Evolutionary conservation across 2,888 invertebrate genomes (phyloP), one percentile per base, ranked within the genome.

Genomic region (Philhelius pedissequus): DNA sequence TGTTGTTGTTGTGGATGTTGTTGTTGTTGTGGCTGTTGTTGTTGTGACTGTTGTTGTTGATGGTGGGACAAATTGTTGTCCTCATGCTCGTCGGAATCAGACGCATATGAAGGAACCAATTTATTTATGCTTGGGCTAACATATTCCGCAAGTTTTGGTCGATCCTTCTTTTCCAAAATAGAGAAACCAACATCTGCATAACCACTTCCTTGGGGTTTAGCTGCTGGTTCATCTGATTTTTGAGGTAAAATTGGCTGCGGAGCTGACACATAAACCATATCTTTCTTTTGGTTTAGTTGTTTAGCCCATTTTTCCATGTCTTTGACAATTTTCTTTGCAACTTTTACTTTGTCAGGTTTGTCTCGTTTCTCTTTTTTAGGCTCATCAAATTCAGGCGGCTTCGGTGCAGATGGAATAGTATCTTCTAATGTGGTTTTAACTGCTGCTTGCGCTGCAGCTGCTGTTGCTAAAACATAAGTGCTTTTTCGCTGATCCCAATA

Each of bases 281-380:
- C 97, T 90, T 99, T 99, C 92, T 98, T 98, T 90, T 99, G 98
- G 90, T 99, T 99, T 86, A 99, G 92, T 11, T 97, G 97, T 88
- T 99, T 97, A 0, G 99, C 99, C 99, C 99, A 99, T 71, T 94
- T 91, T 86, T 94, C 94, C 94, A 94, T 94, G 87, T 94, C 95
- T 92, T 99, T 99, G 0, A 98, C 98, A 87, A 99, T 98, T 91
- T 98, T 98, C 90, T 99, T 98, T 5, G 99, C 99, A 11, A 98
- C 97, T 92, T 98, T 98, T 0, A 98, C 98, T 92, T 98, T 98
- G 88, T 98, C 98, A 81, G 96, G 96, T 88, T 97, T 97, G 54
- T 94, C 91, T 94, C 95, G 86, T 92, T 92, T 88, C 82, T 93
- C 92, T 83, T 89, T 91, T 20, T 89, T 89, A 35, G 86, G 82